Evolutionary conservation across 2,797 vertebrate genomes (phyloP).

Genomic region (Eurystomus glaucurus): DNA sequence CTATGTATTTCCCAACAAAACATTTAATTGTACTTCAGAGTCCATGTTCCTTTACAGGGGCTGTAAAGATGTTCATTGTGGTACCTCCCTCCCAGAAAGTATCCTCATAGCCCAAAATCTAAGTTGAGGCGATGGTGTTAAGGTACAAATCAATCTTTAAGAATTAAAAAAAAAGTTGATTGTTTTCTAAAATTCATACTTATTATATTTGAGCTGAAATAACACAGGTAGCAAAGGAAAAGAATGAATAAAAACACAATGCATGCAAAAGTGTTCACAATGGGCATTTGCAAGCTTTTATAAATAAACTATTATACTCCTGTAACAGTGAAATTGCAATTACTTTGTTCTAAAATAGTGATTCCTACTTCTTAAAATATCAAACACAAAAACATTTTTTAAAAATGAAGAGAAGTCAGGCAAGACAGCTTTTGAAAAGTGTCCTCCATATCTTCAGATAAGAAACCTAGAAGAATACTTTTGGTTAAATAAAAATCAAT

Average conservation of each 20-base stretch:
- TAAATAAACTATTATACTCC: neutral
- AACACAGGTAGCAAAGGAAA: neutral
- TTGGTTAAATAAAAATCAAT: neutral
- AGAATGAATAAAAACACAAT: neutral
- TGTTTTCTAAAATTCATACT: neutral
- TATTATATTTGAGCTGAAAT: neutral
- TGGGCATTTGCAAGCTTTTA: neutral
- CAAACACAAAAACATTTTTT: neutral
- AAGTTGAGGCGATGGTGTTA: neutral
- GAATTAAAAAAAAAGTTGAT: neutral
- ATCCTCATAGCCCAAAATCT: neutral
- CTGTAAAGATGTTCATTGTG: neutral
- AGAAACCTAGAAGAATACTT: neutral
- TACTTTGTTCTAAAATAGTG: neutral
- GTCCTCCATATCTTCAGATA: neutral
- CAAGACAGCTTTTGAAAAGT: neutral
- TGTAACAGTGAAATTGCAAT: neutral
- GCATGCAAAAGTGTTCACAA: neutral
- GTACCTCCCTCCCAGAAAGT: neutral
- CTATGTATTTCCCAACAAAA: neutral
- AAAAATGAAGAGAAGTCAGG: neutral
- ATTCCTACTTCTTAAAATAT: neutral
- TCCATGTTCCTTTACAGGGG: neutral
- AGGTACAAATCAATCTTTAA: neutral
- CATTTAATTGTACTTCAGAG: neutral